phyloP scores from a whole-genome alignment of 2,113 vertebrate genomes.

The Corythornis cristatus region DNA sequence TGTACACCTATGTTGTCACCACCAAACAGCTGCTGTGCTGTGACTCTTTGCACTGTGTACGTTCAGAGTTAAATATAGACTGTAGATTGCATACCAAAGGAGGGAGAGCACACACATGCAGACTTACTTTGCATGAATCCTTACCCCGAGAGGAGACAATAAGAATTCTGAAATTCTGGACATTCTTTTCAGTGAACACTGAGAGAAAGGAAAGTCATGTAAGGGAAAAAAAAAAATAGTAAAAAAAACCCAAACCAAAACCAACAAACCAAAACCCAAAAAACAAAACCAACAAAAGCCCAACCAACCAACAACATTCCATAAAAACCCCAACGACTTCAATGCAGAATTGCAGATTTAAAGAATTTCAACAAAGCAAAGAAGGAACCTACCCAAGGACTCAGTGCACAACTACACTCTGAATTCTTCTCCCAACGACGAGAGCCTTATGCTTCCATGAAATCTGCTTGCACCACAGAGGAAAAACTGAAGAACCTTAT shows the following conservation, averaged over 20 bases:
- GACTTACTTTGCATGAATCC: background rate
- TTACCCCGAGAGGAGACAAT: background rate
- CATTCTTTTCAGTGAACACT: background rate
- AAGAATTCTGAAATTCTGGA: background rate
- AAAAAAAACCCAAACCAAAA: background rate
- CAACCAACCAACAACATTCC: no score
- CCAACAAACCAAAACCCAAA: background rate
- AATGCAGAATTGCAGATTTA: background rate
- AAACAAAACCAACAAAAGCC: no score
- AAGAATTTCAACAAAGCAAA: background rate
- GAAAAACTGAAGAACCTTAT: background rate
- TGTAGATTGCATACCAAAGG: slow-evolving; percentile 6
- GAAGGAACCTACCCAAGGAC: background rate
- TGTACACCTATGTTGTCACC: slow-evolving; percentile 13
- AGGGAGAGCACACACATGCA: background rate
- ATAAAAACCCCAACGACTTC: background rate
- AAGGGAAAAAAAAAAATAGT: background rate
- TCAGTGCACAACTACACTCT: background rate
- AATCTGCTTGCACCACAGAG: background rate
- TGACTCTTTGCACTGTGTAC: slow-evolving; percentile 18
- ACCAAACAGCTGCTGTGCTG: background rate
- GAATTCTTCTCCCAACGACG: background rate
- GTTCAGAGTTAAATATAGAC: slow-evolving; percentile 58
- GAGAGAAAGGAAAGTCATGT: background rate
- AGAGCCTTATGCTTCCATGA: background rate